These are phyloP conservation scores for Perithous albicinctus DNA, from an alignment of 2,888 invertebrate species.

Conservation along the genomic window DNA sequence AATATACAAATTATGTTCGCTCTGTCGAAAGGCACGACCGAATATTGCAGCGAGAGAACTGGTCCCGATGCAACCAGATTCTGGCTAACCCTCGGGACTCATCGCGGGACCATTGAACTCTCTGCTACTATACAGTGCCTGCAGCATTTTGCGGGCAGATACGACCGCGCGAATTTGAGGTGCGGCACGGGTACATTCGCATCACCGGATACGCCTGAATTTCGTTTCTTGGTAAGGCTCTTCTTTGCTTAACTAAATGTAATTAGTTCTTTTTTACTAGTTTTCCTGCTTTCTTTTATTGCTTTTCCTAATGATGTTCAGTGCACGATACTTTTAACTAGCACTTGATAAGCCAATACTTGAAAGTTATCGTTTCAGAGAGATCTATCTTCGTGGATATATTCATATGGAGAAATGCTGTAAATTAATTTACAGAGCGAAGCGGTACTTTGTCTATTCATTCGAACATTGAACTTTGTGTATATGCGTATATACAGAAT, in stretches of 20 bases:
- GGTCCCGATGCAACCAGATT: conserved; percentile 36
- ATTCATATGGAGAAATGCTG: not conserved
- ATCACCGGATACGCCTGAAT: conserved; percentile 15
- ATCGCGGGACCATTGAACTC: conserved; percentile 51
- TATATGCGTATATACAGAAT: not conserved
- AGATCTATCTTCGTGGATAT: not conserved
- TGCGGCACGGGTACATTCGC: conserved; percentile 8
- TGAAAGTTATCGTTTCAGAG: not conserved
- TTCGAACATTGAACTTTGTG: conserved; percentile 13
- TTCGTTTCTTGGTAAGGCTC: not conserved
- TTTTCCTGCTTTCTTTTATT: too few relatives aligned
- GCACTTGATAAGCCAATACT: not conserved
- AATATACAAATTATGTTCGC: conserved; percentile 34
- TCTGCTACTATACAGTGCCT: conserved; percentile 8
- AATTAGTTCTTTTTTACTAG: not conserved
- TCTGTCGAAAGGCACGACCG: conserved; percentile 39
- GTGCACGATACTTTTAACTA: not conserved
- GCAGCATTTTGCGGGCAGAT: not conserved
- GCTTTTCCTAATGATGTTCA: too few relatives aligned
- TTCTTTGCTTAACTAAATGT: not conserved
- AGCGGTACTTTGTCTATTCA: not conserved
- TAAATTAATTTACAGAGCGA: not conserved
- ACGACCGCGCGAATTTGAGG: conserved; percentile 30
- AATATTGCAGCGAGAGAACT: conserved; percentile 22
- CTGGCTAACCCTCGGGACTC: conserved; percentile 51